Evolutionary conservation across 2,113 vertebrate genomes (phyloP).

Genomic region (Vidua macroura): DNA sequence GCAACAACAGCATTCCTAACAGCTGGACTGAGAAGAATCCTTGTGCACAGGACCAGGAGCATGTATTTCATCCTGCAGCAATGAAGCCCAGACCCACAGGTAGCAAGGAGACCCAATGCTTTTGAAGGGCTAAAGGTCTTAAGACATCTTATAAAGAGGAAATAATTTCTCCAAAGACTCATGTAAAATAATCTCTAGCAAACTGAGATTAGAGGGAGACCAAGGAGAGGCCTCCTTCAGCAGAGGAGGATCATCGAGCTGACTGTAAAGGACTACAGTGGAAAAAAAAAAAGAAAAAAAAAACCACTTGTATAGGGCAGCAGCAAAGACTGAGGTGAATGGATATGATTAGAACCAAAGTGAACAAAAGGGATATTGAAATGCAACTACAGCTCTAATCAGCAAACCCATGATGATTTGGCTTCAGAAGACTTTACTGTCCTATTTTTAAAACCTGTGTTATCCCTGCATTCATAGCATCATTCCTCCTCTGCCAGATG

Average conservation of each 20-base stretch:
- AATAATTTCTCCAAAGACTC: background rate
- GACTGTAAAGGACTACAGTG: background rate
- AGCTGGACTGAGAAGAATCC: accelerated
- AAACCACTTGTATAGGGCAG: background rate
- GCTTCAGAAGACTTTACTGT: background rate
- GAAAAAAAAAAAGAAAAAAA: background rate
- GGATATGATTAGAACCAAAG: background rate
- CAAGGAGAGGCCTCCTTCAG: background rate
- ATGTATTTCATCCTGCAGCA: background rate
- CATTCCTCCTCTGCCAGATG: background rate
- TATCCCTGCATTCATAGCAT: background rate
- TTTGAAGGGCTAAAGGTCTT: background rate
- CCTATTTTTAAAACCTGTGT: background rate
- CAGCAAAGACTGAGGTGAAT: background rate
- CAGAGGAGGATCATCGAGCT: background rate
- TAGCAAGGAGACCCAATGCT: background rate
- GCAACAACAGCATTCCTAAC: background rate
- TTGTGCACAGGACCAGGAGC: background rate
- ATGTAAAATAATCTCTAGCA: background rate
- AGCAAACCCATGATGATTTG: background rate
- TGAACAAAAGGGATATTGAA: background rate
- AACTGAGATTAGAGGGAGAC: background rate
- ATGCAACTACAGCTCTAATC: background rate
- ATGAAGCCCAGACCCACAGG: background rate
- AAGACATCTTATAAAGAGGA: background rate